Base-by-base conservation (phyloP, 2,888 invertebrate genomes). In the Thera britannica region DNA sequence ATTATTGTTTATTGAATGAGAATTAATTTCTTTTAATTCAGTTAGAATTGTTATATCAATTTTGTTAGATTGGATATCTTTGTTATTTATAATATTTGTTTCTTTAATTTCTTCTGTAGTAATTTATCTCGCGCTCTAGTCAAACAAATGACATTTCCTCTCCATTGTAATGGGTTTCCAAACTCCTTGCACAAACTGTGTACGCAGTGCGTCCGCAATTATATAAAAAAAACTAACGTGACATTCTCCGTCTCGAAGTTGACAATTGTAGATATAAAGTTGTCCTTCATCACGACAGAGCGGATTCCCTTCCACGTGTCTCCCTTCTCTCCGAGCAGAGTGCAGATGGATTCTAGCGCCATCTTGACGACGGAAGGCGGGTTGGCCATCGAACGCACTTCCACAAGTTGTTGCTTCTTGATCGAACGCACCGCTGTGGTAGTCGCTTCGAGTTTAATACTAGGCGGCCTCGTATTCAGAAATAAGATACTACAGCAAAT, bases 391-490 rank as follows among this genome's bases (percentile, higher is more conserved):
- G 98, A 97, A 73, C 98, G 95, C 77, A 99, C 97, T 90, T 99
- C 99, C 71, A 98, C 98, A 84, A 99, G 95, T 90, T 99, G 98
- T 90, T 98, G 98, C 92, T 98, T 98, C 95, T 98, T 98, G 94
- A 99, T 99, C 77, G 97, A 97, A 90, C 98, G 97, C 86, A 99
- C 99, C 86, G 98, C 98, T 96, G 92, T 87, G 79, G 79, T 77
- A 82, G 82, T 69, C 56, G 69, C 72, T 73, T 72, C 79, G 79
- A 67, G 75, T 85, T 87, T 87, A 84, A 82, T 80, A 77, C 85
- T 87, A 87, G 71, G 62, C 65, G 23, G 12, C 3, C 35, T 72
- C 71, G 55, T 58, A 65, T 57, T 66, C 65, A 61, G 68, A 67
- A 64, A 68, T 55, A 58, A 52, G 51, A 9, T 4, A 55, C 0